Evolutionary conservation across 2,113 vertebrate genomes (phyloP), one percentile per base, ranked within the genome.

Genomic region (Ceyx melanurus): DNA sequence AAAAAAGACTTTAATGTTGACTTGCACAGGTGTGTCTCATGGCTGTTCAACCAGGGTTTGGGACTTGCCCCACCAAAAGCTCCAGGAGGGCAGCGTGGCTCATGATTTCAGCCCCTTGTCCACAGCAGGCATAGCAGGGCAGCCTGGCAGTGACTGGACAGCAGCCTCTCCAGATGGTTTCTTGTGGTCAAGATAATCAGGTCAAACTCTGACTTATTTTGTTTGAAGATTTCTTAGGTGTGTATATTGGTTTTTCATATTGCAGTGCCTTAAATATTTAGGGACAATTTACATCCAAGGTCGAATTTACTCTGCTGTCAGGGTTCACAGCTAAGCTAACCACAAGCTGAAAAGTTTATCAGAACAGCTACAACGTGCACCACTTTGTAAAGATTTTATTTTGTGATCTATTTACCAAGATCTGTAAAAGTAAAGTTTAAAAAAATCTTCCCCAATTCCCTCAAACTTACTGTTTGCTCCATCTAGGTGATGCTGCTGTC

Each of bases 131-230:
- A 16, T 20, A 46, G 20, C 45, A 46, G 45, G 45, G 45, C 45
- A 46, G 45, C 45, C 45, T 46, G 45, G 45, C 45, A 46, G 45
- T 15, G 14, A 46, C 45, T 46, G 45, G 45, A 17, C 45, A 45
- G 45, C 45, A 46, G 45, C 37, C 37, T 37, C 37, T 98, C 97
- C 98, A 96, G 95, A 96, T 99, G 97, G 98, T 98, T 94, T 99
- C 99, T 74, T 98, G 98, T 93, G 98, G 99, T 93, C 98, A 99
- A 96, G 98, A 99, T 96, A 98, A 97, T 96, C 96, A 95, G 94
- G 94, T 98, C 95, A 98, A 98, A 95, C 96, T 99, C 86, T 98
- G 99, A 98, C 83, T 98, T 54, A 93, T 98, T 93, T 98, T 97
- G 86, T 97, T 97, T 95, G 78, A 82, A 89, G 96, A 95, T 83